Evolutionary conservation across 2,888 invertebrate genomes (phyloP).

Genomic region (Habrosyne pyritoides): DNA sequence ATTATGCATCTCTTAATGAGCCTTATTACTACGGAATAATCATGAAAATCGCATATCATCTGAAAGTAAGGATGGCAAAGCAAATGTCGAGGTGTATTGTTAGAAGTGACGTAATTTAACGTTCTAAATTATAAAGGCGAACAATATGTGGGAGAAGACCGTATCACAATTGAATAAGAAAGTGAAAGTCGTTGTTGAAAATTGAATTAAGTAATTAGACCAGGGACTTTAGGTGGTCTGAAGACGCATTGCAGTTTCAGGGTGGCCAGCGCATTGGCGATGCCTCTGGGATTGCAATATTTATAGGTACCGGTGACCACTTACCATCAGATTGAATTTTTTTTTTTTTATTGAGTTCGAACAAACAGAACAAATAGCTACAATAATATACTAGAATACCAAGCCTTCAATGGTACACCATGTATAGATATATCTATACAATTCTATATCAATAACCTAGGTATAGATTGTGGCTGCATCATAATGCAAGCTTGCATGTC

Average conservation of each 20-base stretch:
- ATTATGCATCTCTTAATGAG: neutral
- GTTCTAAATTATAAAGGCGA: conserved; percentile 3
- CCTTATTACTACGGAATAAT: neutral
- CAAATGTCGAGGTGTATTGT: neutral
- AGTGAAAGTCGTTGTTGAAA: neutral
- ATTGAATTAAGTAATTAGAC: neutral
- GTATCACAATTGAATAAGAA: conserved; percentile 5
- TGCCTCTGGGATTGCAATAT: no score
- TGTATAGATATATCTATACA: neutral
- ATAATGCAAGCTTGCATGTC: conserved; percentile 15
- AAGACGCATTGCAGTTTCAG: no score
- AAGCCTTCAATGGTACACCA: neutral
- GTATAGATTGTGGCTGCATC: conserved; percentile 10
- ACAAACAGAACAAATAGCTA: no score
- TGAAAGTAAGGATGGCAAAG: neutral
- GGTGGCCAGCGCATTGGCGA: no score
- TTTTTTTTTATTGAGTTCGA: no score
- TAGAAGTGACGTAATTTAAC: neutral
- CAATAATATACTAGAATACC: neutral
- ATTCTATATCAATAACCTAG: neutral
- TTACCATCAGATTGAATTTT: no score
- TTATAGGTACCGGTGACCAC: no score
- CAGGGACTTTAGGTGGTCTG: no score
- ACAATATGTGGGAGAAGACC: conserved; percentile 3
- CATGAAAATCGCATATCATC: neutral